These are phyloP conservation scores for Suricata suricatta DNA, from an alignment of 2,113 vertebrate genomes.

Conservation along the genomic window DNA sequence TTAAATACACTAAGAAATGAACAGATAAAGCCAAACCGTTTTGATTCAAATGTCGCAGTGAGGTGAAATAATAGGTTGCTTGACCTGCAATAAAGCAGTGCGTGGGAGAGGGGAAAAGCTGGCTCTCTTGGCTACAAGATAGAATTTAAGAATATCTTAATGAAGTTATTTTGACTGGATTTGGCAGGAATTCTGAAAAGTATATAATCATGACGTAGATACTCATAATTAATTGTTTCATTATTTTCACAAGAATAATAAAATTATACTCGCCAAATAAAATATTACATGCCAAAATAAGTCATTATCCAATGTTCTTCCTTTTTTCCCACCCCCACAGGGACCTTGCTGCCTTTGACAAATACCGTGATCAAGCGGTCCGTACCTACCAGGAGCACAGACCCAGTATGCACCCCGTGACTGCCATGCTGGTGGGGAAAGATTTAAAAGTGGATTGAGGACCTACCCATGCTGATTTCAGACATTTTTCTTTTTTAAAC, in stretches of 20 bases:
- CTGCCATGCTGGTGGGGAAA: conserved; percentile 91
- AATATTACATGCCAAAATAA: not conserved
- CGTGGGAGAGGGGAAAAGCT: not conserved
- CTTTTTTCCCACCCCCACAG: conserved; percentile 78
- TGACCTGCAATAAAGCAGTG: not conserved
- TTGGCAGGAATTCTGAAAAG: conserved; percentile 1
- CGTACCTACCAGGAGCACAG: conserved; percentile 86
- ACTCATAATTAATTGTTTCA: not conserved
- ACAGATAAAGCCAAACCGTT: not conserved
- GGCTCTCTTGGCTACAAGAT: not conserved
- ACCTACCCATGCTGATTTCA: not conserved
- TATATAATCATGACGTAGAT: not conserved
- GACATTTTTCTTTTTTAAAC: conserved; percentile 27
- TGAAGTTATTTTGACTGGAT: conserved; percentile 6
- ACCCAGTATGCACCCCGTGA: conserved; percentile 92
- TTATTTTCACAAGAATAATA: not conserved
- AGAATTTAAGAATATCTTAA: not conserved
- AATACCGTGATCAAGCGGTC: conserved; percentile 87
- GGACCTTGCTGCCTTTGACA: conserved; percentile 92
- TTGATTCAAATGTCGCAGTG: not conserved
- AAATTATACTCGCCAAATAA: not conserved
- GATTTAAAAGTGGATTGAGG: conserved; percentile 89
- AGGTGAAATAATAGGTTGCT: not conserved
- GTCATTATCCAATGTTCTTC: not conserved
- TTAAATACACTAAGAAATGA: not conserved